Evolutionary conservation across 1,140 invertebrate genomes (phyloP), one percentile per base, ranked within the genome.

Genomic region (Temnothorax longispinosus): DNA sequence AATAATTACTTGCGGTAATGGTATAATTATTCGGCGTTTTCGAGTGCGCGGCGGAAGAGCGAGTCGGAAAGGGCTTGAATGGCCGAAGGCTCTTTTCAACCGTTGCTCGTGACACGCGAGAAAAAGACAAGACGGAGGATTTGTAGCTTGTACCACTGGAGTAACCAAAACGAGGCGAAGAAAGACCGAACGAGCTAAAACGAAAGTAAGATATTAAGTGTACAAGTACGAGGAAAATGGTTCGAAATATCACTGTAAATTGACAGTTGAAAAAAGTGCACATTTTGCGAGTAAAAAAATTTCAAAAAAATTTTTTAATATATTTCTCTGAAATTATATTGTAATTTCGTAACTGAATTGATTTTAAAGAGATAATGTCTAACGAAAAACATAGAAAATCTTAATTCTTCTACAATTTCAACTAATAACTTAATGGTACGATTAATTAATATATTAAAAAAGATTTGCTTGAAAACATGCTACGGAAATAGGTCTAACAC

Each of bases 1-100:
- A 84, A 54, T 84, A 84, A 84, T 84, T 82, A 82, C 80, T 74
- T 74, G 69, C 41, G 35, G 69, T 75, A 84, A 84, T 60, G 80
- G 69, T 75, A 84, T 84, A 84, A 84, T 84, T 84, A 84, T 84
- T 84, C 80, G 80, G 69, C 54, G 44, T 84, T 84, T 84, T 84
- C 80, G 69, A 84, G 41, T 47, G 67, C 41, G 69, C 27, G 13
- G 32, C 4, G 69, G 41, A 74, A 82, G 52, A 82, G 38, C 21
- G 35, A 54, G 64, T 32, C 15, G 65, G 78, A 27, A n/a, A 27
- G 41, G 71, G 38, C 41, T 74, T 60, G 80, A 84, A 84, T 60
- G 80, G 80, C 69, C 69, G 69, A 74, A 74, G 80, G 80, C 80
- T 60, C 69, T 84, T 74, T 84, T 74, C 80, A 50, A 54, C 41